Conservation (phyloP, 2,797 vertebrate species). For the Enteromius anoplus region DNA sequence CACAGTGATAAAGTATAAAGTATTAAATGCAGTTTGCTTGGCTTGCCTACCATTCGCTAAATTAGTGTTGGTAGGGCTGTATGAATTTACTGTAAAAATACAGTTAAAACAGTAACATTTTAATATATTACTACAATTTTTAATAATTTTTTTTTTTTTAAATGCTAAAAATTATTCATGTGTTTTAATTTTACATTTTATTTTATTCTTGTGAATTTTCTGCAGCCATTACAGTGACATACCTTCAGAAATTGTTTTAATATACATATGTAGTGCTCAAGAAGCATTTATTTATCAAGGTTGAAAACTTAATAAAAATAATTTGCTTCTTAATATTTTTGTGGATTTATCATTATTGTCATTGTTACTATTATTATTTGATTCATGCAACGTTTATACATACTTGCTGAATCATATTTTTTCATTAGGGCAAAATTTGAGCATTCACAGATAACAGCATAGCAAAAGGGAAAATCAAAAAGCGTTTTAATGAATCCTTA, state of each 20-base stretch:
- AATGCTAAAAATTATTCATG: neutral
- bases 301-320: neutral
- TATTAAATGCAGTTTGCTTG: neutral
- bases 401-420: neutral
- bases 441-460: neutral
- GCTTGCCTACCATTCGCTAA: neutral
- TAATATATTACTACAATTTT: neutral
- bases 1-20: too few relatives aligned
- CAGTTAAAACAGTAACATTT: neutral
- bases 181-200: neutral
- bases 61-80: neutral
- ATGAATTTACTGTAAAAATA: neutral
- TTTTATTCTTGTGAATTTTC: neutral
- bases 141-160: neutral
- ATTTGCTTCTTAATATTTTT: neutral
- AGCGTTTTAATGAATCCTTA: neutral
- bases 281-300: neutral
- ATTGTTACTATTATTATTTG: neutral
- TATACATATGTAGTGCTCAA: neutral
- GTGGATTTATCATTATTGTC: neutral
- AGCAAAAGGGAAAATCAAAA: neutral
- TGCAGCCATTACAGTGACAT: neutral
- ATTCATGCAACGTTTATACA: neutral
- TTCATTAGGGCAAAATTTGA: neutral
- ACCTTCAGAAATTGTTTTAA: too few relatives aligned